Conservation (phyloP, 2,797 vertebrate species). For the Phataginus tricuspis region DNA sequence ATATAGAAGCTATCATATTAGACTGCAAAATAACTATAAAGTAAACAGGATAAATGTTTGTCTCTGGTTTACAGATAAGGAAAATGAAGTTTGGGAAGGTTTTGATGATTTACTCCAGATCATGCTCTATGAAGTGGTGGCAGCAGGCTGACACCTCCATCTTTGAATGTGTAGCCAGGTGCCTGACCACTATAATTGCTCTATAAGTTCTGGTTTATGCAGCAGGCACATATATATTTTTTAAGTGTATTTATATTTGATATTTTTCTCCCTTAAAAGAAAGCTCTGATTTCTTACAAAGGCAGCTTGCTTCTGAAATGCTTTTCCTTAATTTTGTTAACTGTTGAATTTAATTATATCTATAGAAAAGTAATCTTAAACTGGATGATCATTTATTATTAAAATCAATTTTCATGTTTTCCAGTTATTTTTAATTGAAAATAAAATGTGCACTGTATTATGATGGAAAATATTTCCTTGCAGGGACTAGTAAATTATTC, state of each 20-base stretch:
- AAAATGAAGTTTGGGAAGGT: not conserved
- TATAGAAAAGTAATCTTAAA: constrained; percentile 43
- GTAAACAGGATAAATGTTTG: not conserved
- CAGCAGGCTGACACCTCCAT: too few species aligned
- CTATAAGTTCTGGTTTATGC: not conserved
- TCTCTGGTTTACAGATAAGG: not conserved
- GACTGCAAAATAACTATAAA: not conserved
- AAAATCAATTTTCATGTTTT: constrained; percentile 77
- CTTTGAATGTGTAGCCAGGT: not conserved
- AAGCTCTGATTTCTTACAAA: constrained; percentile 46
- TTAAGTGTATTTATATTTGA: not conserved
- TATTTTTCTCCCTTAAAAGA: constrained; percentile 5
- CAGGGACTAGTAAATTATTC: constrained; percentile 74
- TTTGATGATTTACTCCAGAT: not conserved
- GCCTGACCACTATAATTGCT: not conserved
- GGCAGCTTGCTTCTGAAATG: constrained; percentile 41
- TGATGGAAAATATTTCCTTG: constrained; percentile 79
- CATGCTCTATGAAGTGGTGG: not conserved
- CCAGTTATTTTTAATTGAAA: constrained; percentile 82
- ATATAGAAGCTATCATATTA: not conserved
- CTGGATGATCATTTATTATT: constrained; percentile 38
- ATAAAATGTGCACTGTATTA: constrained; percentile 78
- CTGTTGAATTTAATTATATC: constrained; percentile 14
- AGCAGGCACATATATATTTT: not conserved
- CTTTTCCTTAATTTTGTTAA: constrained; percentile 38